Evolutionary conservation across 1,140 invertebrate genomes (phyloP).

Genomic region (Pemphigus obesinymphae): DNA sequence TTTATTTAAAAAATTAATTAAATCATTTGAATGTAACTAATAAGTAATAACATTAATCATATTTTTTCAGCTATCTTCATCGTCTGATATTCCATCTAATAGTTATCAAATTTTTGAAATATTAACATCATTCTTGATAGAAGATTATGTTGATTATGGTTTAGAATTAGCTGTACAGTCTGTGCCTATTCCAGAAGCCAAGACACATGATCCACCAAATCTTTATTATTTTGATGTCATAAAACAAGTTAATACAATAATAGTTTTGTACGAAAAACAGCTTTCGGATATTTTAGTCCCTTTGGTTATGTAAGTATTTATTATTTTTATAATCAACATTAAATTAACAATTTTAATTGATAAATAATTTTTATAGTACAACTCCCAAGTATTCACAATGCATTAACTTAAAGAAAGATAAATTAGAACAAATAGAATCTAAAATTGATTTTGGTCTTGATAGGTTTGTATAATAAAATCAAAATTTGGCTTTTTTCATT

Average conservation of each 20-base stretch:
- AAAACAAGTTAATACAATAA: constrained; percentile 90
- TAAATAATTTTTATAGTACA: constrained; percentile 59
- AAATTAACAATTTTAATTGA: not conserved
- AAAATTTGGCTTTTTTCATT: not conserved
- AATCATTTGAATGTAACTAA: not conserved
- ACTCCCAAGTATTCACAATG: constrained; percentile 84
- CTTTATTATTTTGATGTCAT: constrained; percentile 94
- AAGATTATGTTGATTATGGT: constrained; percentile 94
- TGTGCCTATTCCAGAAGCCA: constrained; percentile 85
- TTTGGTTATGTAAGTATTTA: constrained; percentile 68
- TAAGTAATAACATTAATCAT: not conserved
- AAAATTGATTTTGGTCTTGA: constrained; percentile 90
- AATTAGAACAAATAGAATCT: constrained; percentile 82
- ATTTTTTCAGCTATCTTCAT: constrained; percentile 67
- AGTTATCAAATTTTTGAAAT: constrained; percentile 81
- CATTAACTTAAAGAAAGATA: constrained; percentile 77
- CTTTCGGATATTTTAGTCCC: constrained; percentile 86
- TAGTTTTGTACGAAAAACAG: constrained; percentile 92
- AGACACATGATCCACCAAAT: constrained; percentile 67
- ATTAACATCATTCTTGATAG: constrained; percentile 77
- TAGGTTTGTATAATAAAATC: constrained; percentile 50
- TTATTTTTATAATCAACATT: constrained; percentile 22
- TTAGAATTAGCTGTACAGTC: constrained; percentile 86
- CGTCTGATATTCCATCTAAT: constrained; percentile 72
- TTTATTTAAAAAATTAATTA: constrained; percentile 28